phyloP scores from a whole-genome alignment of 2,113 vertebrate species.

The Lophochroa leadbeateri region DNA sequence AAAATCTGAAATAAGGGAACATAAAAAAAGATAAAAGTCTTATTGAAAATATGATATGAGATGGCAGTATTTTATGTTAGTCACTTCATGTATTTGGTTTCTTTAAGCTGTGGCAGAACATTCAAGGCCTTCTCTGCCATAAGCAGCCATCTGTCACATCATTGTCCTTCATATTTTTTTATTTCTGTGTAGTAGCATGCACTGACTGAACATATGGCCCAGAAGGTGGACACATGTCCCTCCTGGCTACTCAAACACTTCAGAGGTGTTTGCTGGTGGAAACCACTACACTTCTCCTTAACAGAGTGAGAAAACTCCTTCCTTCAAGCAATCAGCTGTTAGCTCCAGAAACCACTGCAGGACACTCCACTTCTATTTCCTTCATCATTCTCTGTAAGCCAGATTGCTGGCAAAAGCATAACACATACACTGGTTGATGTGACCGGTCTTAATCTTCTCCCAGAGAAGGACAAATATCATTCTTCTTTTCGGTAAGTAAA shows the following conservation, averaged over 20 bases:
- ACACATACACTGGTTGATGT: not conserved
- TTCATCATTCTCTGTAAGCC: not conserved
- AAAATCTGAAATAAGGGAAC: not conserved
- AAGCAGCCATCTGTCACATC: conserved; percentile 10
- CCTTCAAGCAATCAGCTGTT: not conserved
- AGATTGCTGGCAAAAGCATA: not conserved
- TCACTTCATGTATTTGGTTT: not conserved
- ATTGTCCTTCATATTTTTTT: not conserved
- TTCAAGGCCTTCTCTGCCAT: not conserved
- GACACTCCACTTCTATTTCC: not conserved
- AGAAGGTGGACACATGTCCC: not conserved
- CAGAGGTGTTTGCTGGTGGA: not conserved
- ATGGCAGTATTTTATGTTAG: not conserved
- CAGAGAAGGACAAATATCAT: not conserved
- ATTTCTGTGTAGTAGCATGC: not conserved
- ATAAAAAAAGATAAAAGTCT: not conserved
- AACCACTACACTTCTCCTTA: not conserved
- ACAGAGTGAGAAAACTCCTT: not conserved
- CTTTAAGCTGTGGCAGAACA: not conserved
- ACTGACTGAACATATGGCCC: not conserved
- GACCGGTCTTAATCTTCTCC: not conserved
- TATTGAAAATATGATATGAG: not conserved
- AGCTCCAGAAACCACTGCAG: not conserved
- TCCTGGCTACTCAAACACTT: not conserved
- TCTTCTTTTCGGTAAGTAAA: not conserved